Percentiles rank a stretch among this genome's conserved stretches.
phyloP scores from a whole-genome alignment of 2,113 vertebrate species.

The Xyrauchen texanus region DNA sequence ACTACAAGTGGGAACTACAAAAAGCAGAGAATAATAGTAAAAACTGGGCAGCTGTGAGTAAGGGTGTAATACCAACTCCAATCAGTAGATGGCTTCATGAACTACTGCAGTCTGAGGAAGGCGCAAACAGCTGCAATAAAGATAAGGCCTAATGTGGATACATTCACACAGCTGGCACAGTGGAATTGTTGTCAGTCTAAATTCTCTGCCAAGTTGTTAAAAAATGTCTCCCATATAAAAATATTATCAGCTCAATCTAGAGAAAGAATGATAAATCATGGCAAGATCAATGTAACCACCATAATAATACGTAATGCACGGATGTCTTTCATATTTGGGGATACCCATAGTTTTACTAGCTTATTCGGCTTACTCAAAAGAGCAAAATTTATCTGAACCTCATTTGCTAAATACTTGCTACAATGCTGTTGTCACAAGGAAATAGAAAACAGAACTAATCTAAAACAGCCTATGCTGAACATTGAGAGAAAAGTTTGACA shows the following conservation, averaged over 20 bases:
- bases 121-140: background rate
- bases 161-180: background rate
- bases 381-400: too few relatives aligned
- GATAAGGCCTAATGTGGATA: slow-evolving; percentile 4
- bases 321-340: too few relatives aligned
- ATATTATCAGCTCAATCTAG: too few relatives aligned
- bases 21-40: background rate
- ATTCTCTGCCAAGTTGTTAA: background rate
- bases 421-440: too few relatives aligned
- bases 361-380: too few relatives aligned
- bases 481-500: too few relatives aligned
- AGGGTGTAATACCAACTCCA: slow-evolving; percentile 58
- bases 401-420: too few relatives aligned
- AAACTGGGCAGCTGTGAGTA: background rate
- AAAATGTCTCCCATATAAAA: background rate
- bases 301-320: too few relatives aligned
- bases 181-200: background rate
- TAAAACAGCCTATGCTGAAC: too few relatives aligned
- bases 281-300: background rate
- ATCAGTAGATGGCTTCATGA: slow-evolving; percentile 83
- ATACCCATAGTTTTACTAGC: too few relatives aligned
- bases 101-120: slow-evolving; percentile 57
- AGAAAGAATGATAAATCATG: background rate
- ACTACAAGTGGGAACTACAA: slow-evolving; percentile 6
- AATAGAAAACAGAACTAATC: too few relatives aligned